Evolutionary conservation across 2,113 vertebrate genomes (phyloP).

Genomic region (Clarias gariepinus): DNA sequence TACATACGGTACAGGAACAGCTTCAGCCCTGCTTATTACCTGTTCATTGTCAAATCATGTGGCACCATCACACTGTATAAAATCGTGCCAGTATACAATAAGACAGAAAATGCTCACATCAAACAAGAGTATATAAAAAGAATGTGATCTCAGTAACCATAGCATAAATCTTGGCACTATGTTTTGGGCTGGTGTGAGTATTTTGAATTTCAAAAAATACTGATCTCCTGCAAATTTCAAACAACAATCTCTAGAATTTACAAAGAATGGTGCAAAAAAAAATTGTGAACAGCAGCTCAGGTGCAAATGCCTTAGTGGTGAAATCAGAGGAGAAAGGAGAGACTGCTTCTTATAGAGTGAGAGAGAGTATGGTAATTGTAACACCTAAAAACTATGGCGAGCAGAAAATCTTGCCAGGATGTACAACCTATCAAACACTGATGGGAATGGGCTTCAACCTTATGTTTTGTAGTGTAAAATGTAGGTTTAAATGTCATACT

Average conservation of each 20-base stretch:
- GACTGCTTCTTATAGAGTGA: background rate
- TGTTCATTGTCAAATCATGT: background rate
- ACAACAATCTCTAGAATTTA: background rate
- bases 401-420: background rate
- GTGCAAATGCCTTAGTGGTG: background rate
- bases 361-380: background rate
- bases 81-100: background rate
- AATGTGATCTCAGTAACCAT: background rate
- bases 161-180: background rate
- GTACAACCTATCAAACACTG: background rate
- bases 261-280: background rate
- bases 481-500: background rate
- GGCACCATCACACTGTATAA: background rate
- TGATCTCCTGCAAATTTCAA: background rate
- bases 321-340: background rate
- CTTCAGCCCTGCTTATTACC: background rate
- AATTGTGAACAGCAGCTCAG: background rate
- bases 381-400: background rate
- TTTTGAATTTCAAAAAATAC: background rate
- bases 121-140: background rate
- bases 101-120: background rate
- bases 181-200: background rate
- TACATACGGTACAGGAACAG: background rate
- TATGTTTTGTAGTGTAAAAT: background rate
- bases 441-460: background rate